phyloP scores from a whole-genome alignment of 2,797 vertebrate genomes.

The Poecilia gillii region DNA sequence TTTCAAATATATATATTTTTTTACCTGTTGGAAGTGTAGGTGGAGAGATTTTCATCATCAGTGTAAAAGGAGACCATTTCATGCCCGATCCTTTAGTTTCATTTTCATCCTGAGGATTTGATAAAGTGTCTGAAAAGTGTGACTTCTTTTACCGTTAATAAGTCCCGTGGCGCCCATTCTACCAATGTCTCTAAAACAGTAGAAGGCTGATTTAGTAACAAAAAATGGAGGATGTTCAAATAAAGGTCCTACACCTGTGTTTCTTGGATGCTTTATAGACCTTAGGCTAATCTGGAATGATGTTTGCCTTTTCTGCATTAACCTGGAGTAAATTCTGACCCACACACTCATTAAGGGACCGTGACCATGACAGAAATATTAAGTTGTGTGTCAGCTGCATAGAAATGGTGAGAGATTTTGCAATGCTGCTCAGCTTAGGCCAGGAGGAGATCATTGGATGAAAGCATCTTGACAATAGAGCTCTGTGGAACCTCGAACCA shows the following conservation, averaged over 20 bases:
- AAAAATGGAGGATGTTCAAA: neutral
- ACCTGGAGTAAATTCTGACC: neutral
- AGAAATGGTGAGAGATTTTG: neutral
- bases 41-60: slow-evolving; percentile 81
- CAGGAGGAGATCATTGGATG: neutral
- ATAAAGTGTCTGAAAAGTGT: neutral
- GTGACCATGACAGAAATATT: neutral
- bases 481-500: neutral
- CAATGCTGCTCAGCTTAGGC: neutral
- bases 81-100: slow-evolving; percentile 43
- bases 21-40: slow-evolving; percentile 80
- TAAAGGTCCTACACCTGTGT: neutral
- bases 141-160: too few relatives aligned
- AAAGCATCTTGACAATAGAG: neutral
- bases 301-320: neutral
- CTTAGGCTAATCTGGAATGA: neutral
- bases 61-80: slow-evolving; percentile 72
- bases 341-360: neutral
- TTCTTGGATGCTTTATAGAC: neutral
- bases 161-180: neutral
- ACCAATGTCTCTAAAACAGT: neutral
- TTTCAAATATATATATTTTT: neutral
- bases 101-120: slow-evolving; percentile 46
- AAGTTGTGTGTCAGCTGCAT: neutral
- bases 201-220: neutral